phyloP scores from a whole-genome alignment of 2,888 invertebrate genomes.

The Callyntrura sp. region DNA sequence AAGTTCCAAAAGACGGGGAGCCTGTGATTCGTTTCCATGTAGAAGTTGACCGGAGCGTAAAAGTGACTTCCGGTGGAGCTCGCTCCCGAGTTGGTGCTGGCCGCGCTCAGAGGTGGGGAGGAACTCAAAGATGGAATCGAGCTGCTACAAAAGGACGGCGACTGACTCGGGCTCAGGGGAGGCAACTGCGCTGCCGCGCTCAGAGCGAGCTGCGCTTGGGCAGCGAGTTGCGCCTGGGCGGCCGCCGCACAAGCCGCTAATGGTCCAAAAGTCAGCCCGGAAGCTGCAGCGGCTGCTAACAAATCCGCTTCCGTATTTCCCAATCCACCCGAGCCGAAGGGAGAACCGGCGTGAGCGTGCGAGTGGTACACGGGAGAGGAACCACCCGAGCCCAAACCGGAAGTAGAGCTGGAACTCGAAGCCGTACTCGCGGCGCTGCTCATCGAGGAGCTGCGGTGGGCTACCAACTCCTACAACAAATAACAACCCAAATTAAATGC shows the following conservation, averaged over 20 bases:
- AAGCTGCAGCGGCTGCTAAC: conserved; percentile 56
- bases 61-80: conserved; percentile 48
- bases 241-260: conserved; percentile 40
- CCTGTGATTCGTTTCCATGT: conserved; percentile 66
- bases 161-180: conserved; percentile 67
- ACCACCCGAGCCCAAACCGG: conserved; percentile 65
- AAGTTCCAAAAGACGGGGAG: conserved; percentile 78
- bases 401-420: conserved; percentile 53
- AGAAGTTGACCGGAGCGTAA: conserved; percentile 69
- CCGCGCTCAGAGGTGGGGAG: conserved; percentile 62
- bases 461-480: conserved; percentile 51
- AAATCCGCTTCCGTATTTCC: conserved; percentile 51
- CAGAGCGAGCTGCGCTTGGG: too few relatives aligned
- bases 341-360: conserved; percentile 37
- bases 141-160: conserved; percentile 55
- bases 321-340: conserved; percentile 12
- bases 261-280: too few relatives aligned
- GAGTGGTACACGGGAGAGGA: conserved; percentile 61
- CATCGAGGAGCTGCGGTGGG: conserved; percentile 59
- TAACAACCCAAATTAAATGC: conserved; percentile 1
- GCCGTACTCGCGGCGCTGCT: conserved; percentile 53
- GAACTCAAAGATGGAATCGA: conserved; percentile 59
- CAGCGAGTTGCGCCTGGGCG: conserved; percentile 56
- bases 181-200: conserved; percentile 62
- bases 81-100: conserved; percentile 10